Base-by-base conservation (phyloP, 2,797 vertebrate species). In the Rallus crepitans region DNA sequence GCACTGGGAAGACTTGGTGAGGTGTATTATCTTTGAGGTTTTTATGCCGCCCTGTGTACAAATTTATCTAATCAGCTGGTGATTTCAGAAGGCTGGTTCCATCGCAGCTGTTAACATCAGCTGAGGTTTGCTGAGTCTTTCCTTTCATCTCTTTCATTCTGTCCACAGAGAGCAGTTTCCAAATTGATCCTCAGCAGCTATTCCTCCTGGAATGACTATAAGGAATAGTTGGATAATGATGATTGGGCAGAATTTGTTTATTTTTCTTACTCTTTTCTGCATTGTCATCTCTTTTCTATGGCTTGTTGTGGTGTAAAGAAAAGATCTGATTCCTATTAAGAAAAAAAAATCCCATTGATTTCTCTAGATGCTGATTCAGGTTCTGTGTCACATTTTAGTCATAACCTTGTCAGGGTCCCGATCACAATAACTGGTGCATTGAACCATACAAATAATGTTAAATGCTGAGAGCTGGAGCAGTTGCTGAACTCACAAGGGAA, bases 81-180 rank as follows among this genome's bases (percentile, higher is more conserved):
- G 70, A 72, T 81, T 89, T 72, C 65, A 91, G 87, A 86, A 86
- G 82, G 63, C 70, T 84, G 70, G 37, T 87, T 82, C 73, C 78
- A 68, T 73, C 48, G 47, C 27, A 82, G 39, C 71, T 69, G 53
- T 81, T 86, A 95, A n/a, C 2, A 68, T 66, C 77, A 90, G 1
- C 63, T 33, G 35, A 72, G 47, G 27, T 76, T 86, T 92, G 52
- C 6, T 1, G 59, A 83, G 28, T 45, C 63, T 63, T 55, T 53
- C 47, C 68, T 95, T 96, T 95, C 70, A 72, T 89, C 37, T 83
- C 15, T 68, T 39, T 87, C 60, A 82, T 40, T 63, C 82, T 86
- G 47, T 52, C 52, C 18, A 9, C 52, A 88, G 68, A 85, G 30
- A 92, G 39, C 37, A 69, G 37, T 73, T 93, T 90, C 52, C 39